A percentile compares a stretch with the other conserved stretches of the same genome.
Evolutionary conservation across 23 tunicate species (phyloP).

Genomic region (Trididemnum miniatum): DNA sequence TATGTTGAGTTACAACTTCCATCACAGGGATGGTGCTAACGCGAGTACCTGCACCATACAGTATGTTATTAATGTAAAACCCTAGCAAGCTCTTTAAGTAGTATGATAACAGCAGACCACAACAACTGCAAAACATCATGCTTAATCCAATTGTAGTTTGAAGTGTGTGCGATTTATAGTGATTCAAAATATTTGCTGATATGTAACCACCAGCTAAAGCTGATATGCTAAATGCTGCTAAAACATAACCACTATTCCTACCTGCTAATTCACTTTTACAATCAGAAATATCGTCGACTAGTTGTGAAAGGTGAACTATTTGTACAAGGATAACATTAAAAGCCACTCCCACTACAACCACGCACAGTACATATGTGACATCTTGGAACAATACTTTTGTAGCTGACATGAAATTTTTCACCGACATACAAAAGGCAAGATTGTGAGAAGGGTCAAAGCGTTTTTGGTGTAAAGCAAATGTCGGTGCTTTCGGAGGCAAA

Average conservation of each 20-base stretch:
- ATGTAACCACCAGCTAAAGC: background rate
- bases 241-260: background rate
- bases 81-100: background rate
- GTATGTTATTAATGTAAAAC: background rate
- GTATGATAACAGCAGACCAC: background rate
- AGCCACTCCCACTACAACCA: background rate
- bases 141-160: background rate
- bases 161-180: background rate
- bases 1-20: background rate
- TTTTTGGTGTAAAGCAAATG: background rate
- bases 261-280: background rate
- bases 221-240: background rate
- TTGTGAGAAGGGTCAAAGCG: background rate
- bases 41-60: background rate
- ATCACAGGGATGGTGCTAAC: background rate
- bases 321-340: background rate
- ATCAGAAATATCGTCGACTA: background rate
- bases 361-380: background rate
- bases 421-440: background rate
- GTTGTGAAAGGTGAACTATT: background rate
- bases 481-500: conserved; percentile 11
- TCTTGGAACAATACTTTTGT: background rate
- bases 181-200: background rate
- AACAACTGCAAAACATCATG: background rate
- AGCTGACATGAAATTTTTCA: background rate